Evolutionary conservation across 1,140 invertebrate species (phyloP).

Genomic region (Hyles vespertilio): DNA sequence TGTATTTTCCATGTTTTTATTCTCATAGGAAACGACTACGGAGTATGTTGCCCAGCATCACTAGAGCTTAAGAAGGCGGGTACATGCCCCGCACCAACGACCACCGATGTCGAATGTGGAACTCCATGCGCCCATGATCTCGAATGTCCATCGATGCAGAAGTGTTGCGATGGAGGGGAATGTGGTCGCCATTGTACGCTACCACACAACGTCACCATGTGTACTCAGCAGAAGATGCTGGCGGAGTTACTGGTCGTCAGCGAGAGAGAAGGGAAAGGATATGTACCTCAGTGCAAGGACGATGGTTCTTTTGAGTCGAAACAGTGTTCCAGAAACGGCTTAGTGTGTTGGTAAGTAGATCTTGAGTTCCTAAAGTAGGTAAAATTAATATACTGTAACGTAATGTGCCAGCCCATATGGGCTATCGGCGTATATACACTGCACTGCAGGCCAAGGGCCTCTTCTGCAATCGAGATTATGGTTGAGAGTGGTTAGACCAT

Average conservation of each 20-base stretch:
- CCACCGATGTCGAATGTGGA: slow-evolving; percentile 76
- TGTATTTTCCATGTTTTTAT: neutral
- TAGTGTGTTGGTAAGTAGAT: slow-evolving; percentile 84
- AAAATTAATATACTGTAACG: too few relatives aligned
- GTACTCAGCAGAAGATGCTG: slow-evolving; percentile 84
- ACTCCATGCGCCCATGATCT: slow-evolving; percentile 83
- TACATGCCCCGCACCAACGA: slow-evolving; percentile 78
- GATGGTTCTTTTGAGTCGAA: slow-evolving; percentile 82
- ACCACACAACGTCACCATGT: slow-evolving; percentile 83
- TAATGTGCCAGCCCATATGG: too few relatives aligned
- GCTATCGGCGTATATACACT: too few relatives aligned
- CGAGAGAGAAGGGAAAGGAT: slow-evolving; percentile 86
- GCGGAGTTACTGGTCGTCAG: slow-evolving; percentile 86
- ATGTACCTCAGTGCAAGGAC: slow-evolving; percentile 86
- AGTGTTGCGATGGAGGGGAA: slow-evolving; percentile 84
- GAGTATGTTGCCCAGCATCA: slow-evolving; percentile 89
- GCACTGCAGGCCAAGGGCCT: too few relatives aligned
- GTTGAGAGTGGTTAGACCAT: too few relatives aligned
- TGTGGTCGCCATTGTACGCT: slow-evolving; percentile 82
- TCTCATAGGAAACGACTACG: slow-evolving; percentile 84
- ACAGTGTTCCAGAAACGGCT: slow-evolving; percentile 88
- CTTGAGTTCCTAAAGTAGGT: neutral
- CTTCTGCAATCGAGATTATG: too few relatives aligned
- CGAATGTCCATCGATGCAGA: slow-evolving; percentile 86
- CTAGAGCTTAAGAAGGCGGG: slow-evolving; percentile 85